Base-by-base conservation (phyloP, 2,888 invertebrate species). In the Sepioteuthis lessoniana region DNA sequence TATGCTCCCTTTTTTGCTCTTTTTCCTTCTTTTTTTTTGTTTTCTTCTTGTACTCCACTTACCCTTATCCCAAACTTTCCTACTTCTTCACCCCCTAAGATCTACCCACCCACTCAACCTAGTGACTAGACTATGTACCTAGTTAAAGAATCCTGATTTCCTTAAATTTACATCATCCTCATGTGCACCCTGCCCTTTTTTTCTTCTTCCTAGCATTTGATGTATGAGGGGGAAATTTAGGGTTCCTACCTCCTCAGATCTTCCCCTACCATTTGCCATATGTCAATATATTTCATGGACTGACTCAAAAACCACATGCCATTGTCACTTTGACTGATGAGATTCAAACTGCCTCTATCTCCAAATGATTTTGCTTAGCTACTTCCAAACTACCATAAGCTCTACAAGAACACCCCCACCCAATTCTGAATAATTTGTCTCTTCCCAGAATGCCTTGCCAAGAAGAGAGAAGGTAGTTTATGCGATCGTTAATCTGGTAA, bases 261-360 rank as follows among this genome's bases (percentile, higher is more conserved):
- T 31, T 25, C 76, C n/a, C 76, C 76, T 76, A 76, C 76, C 76
- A 31, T n/a, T 76, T 76, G 31, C 31, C 76, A 76, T 76, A n/a
- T 76, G 76, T n/a, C 76, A 76, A 76, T 76, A 76, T 31, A 76
- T 76, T 76, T 76, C 76, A 76, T n/a, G 76, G 76, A 31, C 76
- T 76, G 31, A 76, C 76, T 76, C 31, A 76, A 76, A 76, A 76
- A 76, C 76, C 76, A 76, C 76, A 76, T 76, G 28, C 31, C 76
- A 76, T 76, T 76, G 76, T 76, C 76, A 76, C 76, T 13, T 76
- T 76, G 76, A 76, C 31, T 76, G 31, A 76, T 76, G 76, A 13
- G 31, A 31, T 76, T 76, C 31, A 31, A 76, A 76, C 76, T 0
- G n/a, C 31, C n/a, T 76, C 76, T n/a, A 76, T 76, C 76, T 31